Conservation (phyloP, 2,888 invertebrate species). For the Cyclophora punctaria region DNA sequence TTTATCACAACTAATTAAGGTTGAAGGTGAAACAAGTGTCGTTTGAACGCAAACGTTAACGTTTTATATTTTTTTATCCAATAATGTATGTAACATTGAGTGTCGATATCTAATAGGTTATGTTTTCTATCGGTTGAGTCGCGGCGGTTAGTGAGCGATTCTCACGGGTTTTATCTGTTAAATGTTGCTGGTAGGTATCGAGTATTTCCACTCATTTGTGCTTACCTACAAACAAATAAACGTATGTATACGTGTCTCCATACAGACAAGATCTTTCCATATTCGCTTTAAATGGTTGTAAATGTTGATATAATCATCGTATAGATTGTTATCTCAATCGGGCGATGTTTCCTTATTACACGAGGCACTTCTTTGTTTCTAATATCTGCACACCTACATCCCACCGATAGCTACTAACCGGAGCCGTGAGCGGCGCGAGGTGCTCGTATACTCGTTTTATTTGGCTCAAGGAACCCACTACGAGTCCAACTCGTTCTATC, state of each 20-base stretch:
- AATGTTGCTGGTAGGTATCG: neutral
- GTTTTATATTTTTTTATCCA: conserved; percentile 14
- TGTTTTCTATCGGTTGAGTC: conserved; percentile 23
- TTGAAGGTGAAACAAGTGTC: conserved; percentile 1
- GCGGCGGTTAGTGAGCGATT: conserved; percentile 21
- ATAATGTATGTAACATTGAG: conserved; percentile 33
- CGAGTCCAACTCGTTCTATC: conserved; percentile 33
- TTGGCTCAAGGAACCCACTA: conserved; percentile 60
- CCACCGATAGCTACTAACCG: too few relatives aligned
- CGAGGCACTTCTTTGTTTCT: too few relatives aligned
- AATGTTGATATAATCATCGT: too few relatives aligned
- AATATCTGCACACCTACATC: too few relatives aligned
- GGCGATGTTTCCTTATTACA: too few relatives aligned
- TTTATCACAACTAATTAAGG: conserved; percentile 2
- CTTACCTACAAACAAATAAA: neutral
- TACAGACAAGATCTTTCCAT: too few relatives aligned
- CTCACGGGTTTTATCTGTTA: conserved; percentile 24
- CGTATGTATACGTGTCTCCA: neutral
- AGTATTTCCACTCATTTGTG: neutral
- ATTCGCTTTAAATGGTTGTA: too few relatives aligned
- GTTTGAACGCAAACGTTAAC: neutral
- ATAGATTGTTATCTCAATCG: too few relatives aligned
- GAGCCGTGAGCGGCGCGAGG: conserved; percentile 9
- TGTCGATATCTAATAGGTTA: conserved; percentile 25
- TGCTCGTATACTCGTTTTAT: conserved; percentile 41